Conservation (phyloP, 2,888 invertebrate species). For the Folsomia candida region DNA sequence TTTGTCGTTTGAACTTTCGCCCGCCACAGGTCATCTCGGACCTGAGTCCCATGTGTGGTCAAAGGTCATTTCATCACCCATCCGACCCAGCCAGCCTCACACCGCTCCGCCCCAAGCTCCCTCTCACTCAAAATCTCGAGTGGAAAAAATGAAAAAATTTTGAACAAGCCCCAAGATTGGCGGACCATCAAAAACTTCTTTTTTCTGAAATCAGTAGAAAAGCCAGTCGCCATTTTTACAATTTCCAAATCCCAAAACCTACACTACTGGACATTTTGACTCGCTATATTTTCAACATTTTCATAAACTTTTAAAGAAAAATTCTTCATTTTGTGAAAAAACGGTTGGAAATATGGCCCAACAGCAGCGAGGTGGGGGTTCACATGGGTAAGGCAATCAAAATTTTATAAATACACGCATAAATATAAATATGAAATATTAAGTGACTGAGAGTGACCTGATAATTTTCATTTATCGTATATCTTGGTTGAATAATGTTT, state of each 20-base stretch:
- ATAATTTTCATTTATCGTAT: too few species aligned
- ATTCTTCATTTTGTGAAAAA: conserved; percentile 2
- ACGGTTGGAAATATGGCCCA: conserved; percentile 34
- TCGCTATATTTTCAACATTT: not conserved
- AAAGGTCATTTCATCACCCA: conserved; percentile 10
- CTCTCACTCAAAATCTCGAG: not conserved
- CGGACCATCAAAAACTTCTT: conserved; percentile 33
- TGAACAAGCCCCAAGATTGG: conserved; percentile 46
- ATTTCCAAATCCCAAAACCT: too few species aligned
- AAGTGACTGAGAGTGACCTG: too few species aligned
- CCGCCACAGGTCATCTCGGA: conserved; percentile 24
- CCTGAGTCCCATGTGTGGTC: not conserved
- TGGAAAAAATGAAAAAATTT: conserved; percentile 36
- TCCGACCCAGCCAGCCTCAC: not conserved
- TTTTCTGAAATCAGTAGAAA: conserved; percentile 45
- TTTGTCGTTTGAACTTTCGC: conserved; percentile 23
- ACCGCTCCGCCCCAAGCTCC: not conserved
- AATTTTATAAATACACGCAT: too few species aligned
- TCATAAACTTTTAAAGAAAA: conserved; percentile 20
- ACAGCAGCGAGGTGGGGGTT: conserved; percentile 21
- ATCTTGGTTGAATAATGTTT: too few species aligned
- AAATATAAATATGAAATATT: too few species aligned
- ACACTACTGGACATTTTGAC: not conserved
- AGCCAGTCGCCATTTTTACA: conserved; percentile 48
- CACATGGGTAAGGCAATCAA: conserved; percentile 9